These are phyloP conservation scores for Scaptomyza parva DNA, from an alignment of 2,888 invertebrate genomes.

Conservation along the genomic window DNA sequence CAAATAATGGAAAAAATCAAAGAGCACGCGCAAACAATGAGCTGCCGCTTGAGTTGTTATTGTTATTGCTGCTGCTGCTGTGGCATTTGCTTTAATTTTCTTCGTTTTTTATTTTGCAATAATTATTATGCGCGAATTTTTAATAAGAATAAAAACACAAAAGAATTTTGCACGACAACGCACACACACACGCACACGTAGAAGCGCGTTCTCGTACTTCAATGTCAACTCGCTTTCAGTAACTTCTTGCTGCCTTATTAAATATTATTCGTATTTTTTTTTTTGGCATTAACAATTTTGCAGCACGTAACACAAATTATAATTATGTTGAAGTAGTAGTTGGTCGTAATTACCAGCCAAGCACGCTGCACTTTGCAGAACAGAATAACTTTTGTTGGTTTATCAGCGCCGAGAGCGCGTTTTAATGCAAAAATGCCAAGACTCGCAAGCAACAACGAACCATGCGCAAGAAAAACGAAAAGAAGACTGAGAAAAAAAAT, in stretches of 20 bases:
- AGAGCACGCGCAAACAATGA: conserved; percentile 36
- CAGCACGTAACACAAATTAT: conserved; percentile 45
- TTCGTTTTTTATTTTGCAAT: conserved; percentile 33
- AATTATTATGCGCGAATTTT: conserved; percentile 52
- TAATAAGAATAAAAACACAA: conserved; percentile 60
- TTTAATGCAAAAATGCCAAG: conserved; percentile 58
- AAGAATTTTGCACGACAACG: conserved; percentile 68
- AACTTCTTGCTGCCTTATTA: conserved; percentile 39
- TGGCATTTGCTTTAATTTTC: conserved; percentile 27
- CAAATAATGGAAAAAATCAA: conserved; percentile 46
- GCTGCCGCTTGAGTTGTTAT: conserved; percentile 19
- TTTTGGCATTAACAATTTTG: conserved; percentile 19
- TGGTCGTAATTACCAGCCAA: conserved; percentile 57
- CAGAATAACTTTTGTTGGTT: conserved; percentile 48
- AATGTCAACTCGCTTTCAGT: conserved; percentile 68
- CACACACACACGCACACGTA: conserved; percentile 23
- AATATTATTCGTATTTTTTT: conserved; percentile 8
- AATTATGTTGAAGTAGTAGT: conserved; percentile 33
- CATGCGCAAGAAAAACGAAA: conserved; percentile 56
- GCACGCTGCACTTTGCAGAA: conserved; percentile 60
- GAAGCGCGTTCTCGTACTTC: conserved; percentile 49
- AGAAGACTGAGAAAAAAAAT: conserved; percentile 51
- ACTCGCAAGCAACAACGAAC: conserved; percentile 42
- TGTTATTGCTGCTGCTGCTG: conserved; percentile 21
- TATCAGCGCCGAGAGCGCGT: conserved; percentile 57